Evolutionary conservation across 2,888 invertebrate genomes (phyloP).

Genomic region (Mythimna lalbum): DNA sequence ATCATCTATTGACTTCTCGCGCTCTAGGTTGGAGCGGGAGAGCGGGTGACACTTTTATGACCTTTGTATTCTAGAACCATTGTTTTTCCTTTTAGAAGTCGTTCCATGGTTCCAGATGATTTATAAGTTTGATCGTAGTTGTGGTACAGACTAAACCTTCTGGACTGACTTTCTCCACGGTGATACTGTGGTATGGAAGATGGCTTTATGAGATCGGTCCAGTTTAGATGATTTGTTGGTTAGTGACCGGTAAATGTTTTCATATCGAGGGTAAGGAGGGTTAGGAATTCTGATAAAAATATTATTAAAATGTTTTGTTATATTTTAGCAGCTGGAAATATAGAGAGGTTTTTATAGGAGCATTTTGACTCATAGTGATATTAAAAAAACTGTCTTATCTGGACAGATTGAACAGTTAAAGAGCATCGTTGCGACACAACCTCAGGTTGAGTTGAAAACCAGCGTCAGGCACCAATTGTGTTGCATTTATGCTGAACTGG

Average conservation of each 20-base stretch:
- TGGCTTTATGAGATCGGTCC: slow-evolving; percentile 58
- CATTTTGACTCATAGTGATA: too few species aligned
- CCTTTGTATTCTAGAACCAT: too few species aligned
- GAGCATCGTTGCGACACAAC: neutral
- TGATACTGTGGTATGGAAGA: slow-evolving; percentile 38
- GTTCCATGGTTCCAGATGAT: too few species aligned
- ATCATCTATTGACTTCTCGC: too few species aligned
- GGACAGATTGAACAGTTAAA: neutral
- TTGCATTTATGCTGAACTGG: too few species aligned
- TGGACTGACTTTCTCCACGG: neutral
- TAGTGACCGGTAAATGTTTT: slow-evolving; percentile 62
- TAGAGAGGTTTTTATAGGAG: neutral
- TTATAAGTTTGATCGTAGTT: neutral
- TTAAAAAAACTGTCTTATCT: too few species aligned
- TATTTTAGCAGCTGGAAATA: neutral
- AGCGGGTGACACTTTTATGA: too few species aligned
- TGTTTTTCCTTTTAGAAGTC: too few species aligned
- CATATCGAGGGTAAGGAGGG: slow-evolving; percentile 26
- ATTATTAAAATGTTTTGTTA: slow-evolving; percentile 19
- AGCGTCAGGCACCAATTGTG: too few species aligned
- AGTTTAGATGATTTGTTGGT: slow-evolving; percentile 60
- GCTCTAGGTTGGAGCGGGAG: too few species aligned
- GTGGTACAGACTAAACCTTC: slow-evolving; percentile 1
- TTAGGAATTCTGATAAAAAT: slow-evolving; percentile 21
- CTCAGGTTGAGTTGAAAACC: too few species aligned